Evolutionary conservation across 64 coral and sea anemone species (phyloP).

Genomic region (Pocillopora verrucosa): DNA sequence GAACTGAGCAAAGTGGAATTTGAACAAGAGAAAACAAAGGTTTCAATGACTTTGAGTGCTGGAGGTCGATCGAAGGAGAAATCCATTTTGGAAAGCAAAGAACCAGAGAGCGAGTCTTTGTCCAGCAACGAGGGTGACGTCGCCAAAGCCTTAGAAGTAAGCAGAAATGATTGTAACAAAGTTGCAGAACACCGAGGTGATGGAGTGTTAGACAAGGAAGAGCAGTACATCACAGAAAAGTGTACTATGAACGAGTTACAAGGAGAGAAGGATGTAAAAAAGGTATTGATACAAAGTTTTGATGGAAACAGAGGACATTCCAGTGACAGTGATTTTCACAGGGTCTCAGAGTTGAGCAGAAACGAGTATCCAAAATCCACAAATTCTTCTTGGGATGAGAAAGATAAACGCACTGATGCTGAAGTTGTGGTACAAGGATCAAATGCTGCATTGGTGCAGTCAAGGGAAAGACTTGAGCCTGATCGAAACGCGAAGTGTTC

Average conservation of each 20-base stretch:
- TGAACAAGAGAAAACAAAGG: neutral
- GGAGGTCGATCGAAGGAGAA: neutral
- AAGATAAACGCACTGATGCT: neutral
- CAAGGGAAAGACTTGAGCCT: neutral
- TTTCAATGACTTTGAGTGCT: neutral
- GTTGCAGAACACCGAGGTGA: no score
- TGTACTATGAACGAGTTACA: neutral
- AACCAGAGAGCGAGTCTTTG: neutral
- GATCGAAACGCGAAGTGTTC: neutral
- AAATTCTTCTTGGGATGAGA: neutral
- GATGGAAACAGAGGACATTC: neutral
- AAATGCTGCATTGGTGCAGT: neutral
- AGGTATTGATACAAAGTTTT: neutral
- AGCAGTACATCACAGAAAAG: neutral
- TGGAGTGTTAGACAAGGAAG: neutral
- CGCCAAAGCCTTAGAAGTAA: slow-evolving; percentile 16
- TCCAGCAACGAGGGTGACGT: neutral
- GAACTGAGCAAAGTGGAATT: slow-evolving; percentile 13
- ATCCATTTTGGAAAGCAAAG: neutral
- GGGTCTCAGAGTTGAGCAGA: slow-evolving; percentile 3
- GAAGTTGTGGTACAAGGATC: neutral
- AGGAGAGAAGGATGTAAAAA: neutral
- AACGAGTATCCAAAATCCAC: neutral
- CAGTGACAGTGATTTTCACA: neutral
- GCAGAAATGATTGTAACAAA: slow-evolving; percentile 3